phyloP scores from a whole-genome alignment of 2,888 invertebrate genomes.

The Slavum lentiscoides region DNA sequence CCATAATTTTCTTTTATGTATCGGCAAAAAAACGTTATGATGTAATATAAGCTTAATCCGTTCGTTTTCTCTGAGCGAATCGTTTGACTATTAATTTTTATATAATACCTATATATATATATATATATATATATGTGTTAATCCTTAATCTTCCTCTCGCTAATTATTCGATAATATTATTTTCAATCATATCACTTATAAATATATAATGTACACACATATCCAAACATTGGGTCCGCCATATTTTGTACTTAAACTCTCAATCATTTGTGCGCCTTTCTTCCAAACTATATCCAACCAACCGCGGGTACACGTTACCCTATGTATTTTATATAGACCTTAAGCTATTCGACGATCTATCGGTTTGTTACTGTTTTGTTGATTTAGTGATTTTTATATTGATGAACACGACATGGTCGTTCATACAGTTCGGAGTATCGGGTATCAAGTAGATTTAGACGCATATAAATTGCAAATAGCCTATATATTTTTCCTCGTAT shows the following conservation, averaged over 20 bases:
- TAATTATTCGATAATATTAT: slow-evolving; percentile 4
- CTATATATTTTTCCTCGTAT: slow-evolving; percentile 33
- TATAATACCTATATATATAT: background rate
- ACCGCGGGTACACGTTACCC: background rate
- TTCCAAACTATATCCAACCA: background rate
- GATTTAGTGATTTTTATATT: slow-evolving; percentile 50
- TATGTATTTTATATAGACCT: slow-evolving; percentile 13
- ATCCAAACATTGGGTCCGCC: slow-evolving; percentile 23
- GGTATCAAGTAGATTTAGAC: slow-evolving; percentile 53
- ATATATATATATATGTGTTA: background rate
- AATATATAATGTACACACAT: slow-evolving; percentile 15
- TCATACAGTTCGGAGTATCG: slow-evolving; percentile 53
- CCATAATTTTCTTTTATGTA: background rate
- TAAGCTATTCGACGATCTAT: slow-evolving; percentile 34
- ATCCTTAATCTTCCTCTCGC: slow-evolving; percentile 24
- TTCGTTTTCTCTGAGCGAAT: background rate
- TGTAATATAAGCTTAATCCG: background rate
- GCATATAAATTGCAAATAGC: slow-evolving; percentile 45
- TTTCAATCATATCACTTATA: slow-evolving; percentile 37
- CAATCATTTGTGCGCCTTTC: background rate
- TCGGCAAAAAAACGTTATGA: background rate
- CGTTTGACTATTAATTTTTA: background rate
- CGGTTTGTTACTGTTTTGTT: slow-evolving; percentile 46
- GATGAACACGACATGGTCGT: slow-evolving; percentile 53
- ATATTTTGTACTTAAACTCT: background rate